These are phyloP conservation scores for Antheraea pernyi DNA, from an alignment of 1,140 invertebrate genomes.

Conservation along the genomic window DNA sequence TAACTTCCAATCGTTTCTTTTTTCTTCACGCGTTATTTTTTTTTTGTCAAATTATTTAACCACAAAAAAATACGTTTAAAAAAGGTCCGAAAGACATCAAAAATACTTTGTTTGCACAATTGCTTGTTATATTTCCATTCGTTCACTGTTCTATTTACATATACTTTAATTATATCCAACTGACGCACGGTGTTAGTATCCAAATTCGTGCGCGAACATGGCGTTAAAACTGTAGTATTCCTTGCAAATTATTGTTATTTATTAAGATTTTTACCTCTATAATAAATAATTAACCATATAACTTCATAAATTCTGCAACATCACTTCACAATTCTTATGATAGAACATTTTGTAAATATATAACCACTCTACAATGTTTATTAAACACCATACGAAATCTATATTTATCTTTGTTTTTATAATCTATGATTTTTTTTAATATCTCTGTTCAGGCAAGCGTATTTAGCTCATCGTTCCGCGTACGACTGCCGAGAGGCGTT, in stretches of 20 bases:
- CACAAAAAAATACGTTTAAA: no score
- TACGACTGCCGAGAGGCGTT: conserved; percentile 33
- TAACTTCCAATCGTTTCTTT: neutral
- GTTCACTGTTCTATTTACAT: conserved; percentile 37
- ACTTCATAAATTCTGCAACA: neutral
- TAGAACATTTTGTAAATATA: neutral
- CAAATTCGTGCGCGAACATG: neutral
- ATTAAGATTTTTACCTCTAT: neutral
- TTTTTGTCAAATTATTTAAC: neutral
- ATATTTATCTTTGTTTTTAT: neutral
- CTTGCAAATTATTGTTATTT: no score
- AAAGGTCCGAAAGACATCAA: neutral
- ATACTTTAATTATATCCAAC: conserved; percentile 38
- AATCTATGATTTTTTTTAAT: conserved; percentile 8
- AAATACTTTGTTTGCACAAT: conserved; percentile 16
- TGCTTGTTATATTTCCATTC: conserved; percentile 9
- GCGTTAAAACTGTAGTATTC: no score
- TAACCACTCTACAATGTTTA: neutral
- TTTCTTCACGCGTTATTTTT: neutral
- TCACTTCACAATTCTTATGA: neutral
- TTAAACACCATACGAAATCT: neutral
- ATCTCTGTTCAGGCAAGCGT: conserved; percentile 16
- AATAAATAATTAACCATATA: neutral
- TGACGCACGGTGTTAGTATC: conserved; percentile 15
- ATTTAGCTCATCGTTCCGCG: conserved; percentile 24